Percentiles rank a stretch among this genome's conserved stretches.
Evolutionary conservation across 2,113 vertebrate genomes (phyloP).

Genomic region (Sphaerodactylus townsendi): DNA sequence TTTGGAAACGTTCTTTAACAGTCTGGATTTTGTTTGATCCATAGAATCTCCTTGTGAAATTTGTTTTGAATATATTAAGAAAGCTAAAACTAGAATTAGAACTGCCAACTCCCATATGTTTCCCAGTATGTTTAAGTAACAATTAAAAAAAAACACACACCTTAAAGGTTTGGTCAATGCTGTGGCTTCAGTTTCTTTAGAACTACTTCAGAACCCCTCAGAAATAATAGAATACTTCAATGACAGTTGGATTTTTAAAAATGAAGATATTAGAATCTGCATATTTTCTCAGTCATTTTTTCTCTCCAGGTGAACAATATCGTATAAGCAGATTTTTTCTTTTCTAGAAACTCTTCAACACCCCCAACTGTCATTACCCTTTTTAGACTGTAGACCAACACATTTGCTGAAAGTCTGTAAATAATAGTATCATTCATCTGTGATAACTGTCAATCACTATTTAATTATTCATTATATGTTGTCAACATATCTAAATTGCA

Average conservation of each 20-base stretch:
- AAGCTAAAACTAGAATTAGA: not conserved
- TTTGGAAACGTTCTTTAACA: not conserved
- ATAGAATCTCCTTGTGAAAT: not conserved
- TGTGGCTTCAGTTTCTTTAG: not conserved
- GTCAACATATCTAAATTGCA: conserved; percentile 2
- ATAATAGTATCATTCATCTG: conserved; percentile 10
- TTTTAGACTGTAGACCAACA: not conserved
- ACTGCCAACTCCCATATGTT: not conserved
- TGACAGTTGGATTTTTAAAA: not conserved
- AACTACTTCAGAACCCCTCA: not conserved
- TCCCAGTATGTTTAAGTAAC: not conserved
- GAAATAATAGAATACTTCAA: not conserved
- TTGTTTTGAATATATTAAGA: not conserved
- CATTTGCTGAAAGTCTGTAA: conserved; percentile 7
- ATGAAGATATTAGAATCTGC: not conserved
- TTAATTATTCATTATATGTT: conserved; percentile 14
- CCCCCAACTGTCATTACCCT: not conserved
- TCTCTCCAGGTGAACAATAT: not conserved
- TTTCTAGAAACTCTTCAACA: not conserved
- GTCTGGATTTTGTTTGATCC: too few relatives aligned
- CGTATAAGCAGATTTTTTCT: not conserved
- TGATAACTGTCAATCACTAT: conserved; percentile 4
- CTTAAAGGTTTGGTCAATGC: not conserved
- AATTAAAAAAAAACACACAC: not conserved
- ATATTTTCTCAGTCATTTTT: not conserved